phyloP scores from a whole-genome alignment of 2,888 invertebrate species.

The Diabrotica balteata region DNA sequence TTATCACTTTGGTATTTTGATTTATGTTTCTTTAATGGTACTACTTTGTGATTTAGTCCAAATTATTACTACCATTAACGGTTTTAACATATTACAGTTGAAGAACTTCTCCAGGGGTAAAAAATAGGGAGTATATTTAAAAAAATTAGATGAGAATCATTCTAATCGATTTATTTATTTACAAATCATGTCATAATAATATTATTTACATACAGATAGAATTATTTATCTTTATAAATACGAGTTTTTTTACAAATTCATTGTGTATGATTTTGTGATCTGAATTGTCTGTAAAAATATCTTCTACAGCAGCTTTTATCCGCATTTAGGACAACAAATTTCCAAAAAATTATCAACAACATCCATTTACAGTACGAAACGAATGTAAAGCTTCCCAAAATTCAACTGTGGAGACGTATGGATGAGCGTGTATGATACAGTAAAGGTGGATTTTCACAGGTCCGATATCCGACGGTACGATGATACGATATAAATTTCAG shows the following conservation, averaged over 20 bases:
- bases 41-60: no score
- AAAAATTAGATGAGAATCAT: neutral
- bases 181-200: conserved; percentile 37
- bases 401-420: no score
- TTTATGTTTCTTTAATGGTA: no score
- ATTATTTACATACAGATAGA: conserved; percentile 40
- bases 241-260: conserved; percentile 46
- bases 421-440: no score
- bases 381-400: neutral
- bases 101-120: no score
- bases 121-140: no score
- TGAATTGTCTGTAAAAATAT: conserved; percentile 51
- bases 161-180: conserved; percentile 30
- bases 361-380: conserved; percentile 7
- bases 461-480: no score
- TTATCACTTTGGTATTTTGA: no score
- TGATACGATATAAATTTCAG: no score
- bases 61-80: no score
- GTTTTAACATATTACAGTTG: no score
- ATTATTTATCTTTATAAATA: conserved; percentile 37
- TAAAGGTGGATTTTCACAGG: no score
- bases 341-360: conserved; percentile 16
- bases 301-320: conserved; percentile 39
- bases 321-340: conserved; percentile 18
- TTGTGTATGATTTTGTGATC: conserved; percentile 53